Base-by-base conservation (phyloP, 2,113 vertebrate genomes). In the Sander lucioperca region DNA sequence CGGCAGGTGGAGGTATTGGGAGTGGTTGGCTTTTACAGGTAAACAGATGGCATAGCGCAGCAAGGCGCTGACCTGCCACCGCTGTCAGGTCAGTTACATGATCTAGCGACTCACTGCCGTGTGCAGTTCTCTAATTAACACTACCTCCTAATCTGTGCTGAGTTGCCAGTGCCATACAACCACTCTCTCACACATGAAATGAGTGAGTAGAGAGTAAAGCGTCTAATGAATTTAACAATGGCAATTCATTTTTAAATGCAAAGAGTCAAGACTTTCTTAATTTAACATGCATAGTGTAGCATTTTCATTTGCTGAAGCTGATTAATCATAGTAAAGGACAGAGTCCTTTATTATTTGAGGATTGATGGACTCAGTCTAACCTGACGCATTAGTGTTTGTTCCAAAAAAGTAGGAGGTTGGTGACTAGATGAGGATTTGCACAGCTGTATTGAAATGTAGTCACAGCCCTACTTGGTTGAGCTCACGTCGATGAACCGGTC, bases 31-130 rank as follows among this genome's bases (percentile, higher is more conserved):
- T 67, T 66, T 77, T 71, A 47, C 86, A 87, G 90, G 86, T 94
- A 89, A 93, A 92, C 94, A 94, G 94, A 94, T 94, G 93, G 94
- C 77, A 16, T 13, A 48, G 85, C 87, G 15, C 89, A 75, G 87
- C 48, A 59, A 81, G 90, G 76, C n/a, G 7, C 63, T 77, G 85
- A 88, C 86, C 82, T 82, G 86, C 79, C 86, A 89, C 90, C 57
- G 10, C 84, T 88, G 82, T 85, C 84, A 82, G 89, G 93, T 87
- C 88, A 86, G 72, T 77, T 85, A 70, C 64, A 77, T 93, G 91
- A 91, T 87, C 88, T 36, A 66, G 86, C 43, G 72, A 74, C 76
- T 91, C 30, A 33, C 67, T 79, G 23, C 63, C 27, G 19, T 89
- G 82, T 86, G 84, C 88, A 81, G 63, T 87, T 86, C 82, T 79